These are phyloP conservation scores for Ommatoiulus sabulosus DNA, from an alignment of 2,888 invertebrate species.

Conservation along the genomic window DNA sequence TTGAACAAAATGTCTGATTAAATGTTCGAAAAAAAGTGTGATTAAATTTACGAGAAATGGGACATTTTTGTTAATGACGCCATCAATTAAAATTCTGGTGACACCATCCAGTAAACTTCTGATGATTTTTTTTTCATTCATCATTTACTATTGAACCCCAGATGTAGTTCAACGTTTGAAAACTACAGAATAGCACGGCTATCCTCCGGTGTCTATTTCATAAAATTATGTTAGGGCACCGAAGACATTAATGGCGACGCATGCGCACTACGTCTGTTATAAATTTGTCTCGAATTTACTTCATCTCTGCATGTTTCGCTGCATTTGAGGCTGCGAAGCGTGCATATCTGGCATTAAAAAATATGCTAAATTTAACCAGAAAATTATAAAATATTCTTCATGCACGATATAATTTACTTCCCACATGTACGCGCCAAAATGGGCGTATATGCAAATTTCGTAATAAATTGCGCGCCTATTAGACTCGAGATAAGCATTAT, in stretches of 20 bases:
- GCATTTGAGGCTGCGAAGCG: constrained; percentile 49
- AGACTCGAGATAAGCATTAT: constrained; percentile 34
- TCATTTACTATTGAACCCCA: too few relatives aligned
- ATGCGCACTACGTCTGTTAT: neutral
- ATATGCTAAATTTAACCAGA: constrained; percentile 37
- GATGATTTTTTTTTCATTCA: too few relatives aligned
- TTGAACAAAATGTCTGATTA: too few relatives aligned
- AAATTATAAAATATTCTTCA: constrained; percentile 38
- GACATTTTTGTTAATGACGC: too few relatives aligned
- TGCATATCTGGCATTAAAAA: constrained; percentile 39
- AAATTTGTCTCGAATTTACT: constrained; percentile 4
- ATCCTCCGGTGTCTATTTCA: neutral
- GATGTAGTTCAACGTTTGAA: too few relatives aligned
- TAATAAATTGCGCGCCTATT: constrained; percentile 9
- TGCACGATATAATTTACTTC: constrained; percentile 19
- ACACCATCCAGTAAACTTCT: too few relatives aligned
- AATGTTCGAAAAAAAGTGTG: too few relatives aligned
- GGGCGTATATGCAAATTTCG: constrained; percentile 4
- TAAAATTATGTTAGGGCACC: too few relatives aligned
- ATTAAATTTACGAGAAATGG: too few relatives aligned
- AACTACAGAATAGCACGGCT: too few relatives aligned
- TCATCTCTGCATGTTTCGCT: constrained; percentile 34
- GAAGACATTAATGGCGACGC: neutral
- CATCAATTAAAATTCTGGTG: too few relatives aligned
- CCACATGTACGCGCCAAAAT: constrained; percentile 42